Percentiles rank a stretch among this genome's conserved stretches.
These are phyloP conservation scores for Frankliniella fusca DNA, from an alignment of 2,888 invertebrate genomes.

Conservation along the genomic window DNA sequence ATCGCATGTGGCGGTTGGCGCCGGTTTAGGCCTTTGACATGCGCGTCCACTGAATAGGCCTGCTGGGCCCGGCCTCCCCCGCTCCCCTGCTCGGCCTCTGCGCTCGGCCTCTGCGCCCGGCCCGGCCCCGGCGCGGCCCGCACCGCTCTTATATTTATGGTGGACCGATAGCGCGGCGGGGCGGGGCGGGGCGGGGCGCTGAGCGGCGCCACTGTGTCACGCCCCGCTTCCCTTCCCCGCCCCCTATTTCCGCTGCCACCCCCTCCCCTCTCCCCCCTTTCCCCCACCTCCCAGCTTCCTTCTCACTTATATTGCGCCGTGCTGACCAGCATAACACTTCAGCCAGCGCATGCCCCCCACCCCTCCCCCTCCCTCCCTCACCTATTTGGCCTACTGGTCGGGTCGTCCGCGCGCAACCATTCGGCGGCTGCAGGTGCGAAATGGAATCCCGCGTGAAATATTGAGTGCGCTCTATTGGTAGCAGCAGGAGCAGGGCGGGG, in stretches of 20 bases:
- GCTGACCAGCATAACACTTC: neutral
- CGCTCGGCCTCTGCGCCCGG: no score
- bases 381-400: neutral
- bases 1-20: neutral
- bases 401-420: neutral
- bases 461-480: neutral
- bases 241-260: neutral
- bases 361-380: neutral
- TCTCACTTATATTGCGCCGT: neutral
- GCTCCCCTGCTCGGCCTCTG: neutral
- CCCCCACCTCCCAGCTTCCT: neutral
- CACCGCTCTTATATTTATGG: constrained; percentile 24
- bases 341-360: neutral
- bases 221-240: neutral
- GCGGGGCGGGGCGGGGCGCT: no score
- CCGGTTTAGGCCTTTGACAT: constrained; percentile 21
- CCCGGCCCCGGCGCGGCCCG: no score
- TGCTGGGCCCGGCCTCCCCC: neutral
- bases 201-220: no score
- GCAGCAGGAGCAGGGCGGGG: neutral
- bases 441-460: constrained; percentile 8
- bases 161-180: neutral
- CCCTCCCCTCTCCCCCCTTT: neutral
- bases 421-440: constrained; percentile 20
- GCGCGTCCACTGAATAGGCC: constrained; percentile 16